Base-by-base conservation (phyloP, 2,888 invertebrate species). In the Apoda limacodes region DNA sequence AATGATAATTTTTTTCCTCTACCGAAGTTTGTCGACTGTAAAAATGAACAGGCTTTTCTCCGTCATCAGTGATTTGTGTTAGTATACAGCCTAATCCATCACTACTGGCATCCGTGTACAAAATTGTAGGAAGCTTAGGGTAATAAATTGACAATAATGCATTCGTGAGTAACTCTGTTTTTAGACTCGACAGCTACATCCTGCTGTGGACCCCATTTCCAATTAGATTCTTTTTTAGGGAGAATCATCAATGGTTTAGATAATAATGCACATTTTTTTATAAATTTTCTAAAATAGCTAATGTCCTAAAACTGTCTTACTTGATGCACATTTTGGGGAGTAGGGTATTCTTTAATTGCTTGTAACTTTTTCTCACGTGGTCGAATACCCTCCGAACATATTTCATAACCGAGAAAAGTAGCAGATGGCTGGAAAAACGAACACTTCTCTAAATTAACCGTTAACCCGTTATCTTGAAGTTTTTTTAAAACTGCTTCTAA, bases 251-350 rank as follows among this genome's bases (percentile, higher is more conserved):
- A 13, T 5, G 35, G 35, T 9, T 22, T 35, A 20, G 28, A 29
- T 5, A 20, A 22, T 11, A 30, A 12, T 5, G 36, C 36, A 14
- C 32, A 36, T 9, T 32, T 24, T 15, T 15, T 17, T 6, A 34
- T 32, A 30, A 34, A 28, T n/a, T 28, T 28, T 15, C 37, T 14
- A 15, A 37, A 37, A 23, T 37, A 34, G 13, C 29, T 34, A 17
- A 34, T 22, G 1, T 29, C 34, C 13, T 34, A 30, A 27, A 32
- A 38, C 22, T 40, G 37, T 9, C 40, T 19, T 5, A 35, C n/a
- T 14, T 35, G 24, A 25, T 39, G 35, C 11, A 36, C 20, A 1
- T 24, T 22, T 24, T 29, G 28, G 17, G 36, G 39, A 1, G 11
- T 22, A 3, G 36, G 39, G 13, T 30, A 36, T 6, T 36, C 25